A percentile compares a stretch with the other conserved stretches of the same genome.
These are phyloP conservation scores for Haliclona indistincta DNA, from an alignment of 37 sponge, comb jelly and placozoan species.

Conservation along the genomic window DNA sequence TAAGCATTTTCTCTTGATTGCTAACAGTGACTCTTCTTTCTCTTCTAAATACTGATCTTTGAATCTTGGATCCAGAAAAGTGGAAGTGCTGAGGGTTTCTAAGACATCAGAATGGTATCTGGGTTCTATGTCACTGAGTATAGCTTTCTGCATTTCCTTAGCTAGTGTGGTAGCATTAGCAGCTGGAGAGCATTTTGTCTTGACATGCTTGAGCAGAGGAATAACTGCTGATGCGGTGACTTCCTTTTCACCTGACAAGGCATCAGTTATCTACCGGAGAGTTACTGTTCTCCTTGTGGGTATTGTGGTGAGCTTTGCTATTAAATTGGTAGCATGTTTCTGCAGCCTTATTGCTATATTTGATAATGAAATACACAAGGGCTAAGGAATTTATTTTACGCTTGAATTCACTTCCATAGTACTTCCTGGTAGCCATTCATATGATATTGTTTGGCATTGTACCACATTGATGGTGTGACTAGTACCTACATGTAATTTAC, in stretches of 20 bases:
- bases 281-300: no score
- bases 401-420: no score
- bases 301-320: no score
- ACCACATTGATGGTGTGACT: no score
- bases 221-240: slow-evolving; percentile 28
- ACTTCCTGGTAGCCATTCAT: no score
- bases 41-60: slow-evolving; percentile 31
- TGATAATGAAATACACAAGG: no score
- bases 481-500: no score
- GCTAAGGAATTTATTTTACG: no score
- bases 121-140: slow-evolving; percentile 1
- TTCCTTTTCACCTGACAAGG: slow-evolving; percentile 33
- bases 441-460: no score
- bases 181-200: not conserved
- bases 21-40: slow-evolving; percentile 2
- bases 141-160: slow-evolving; percentile 12
- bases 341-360: no score
- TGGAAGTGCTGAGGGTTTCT: not conserved
- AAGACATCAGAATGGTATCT: no score
- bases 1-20: slow-evolving; percentile 16
- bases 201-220: slow-evolving; percentile 23
- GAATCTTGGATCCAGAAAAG: slow-evolving; percentile 37
- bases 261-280: slow-evolving; percentile 27
- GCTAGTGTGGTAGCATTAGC: not conserved
- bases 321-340: no score